A percentile compares a stretch with the other conserved stretches of the same genome.
phyloP scores from a whole-genome alignment of 2,113 vertebrate species.

The Gobiocypris rarus region DNA sequence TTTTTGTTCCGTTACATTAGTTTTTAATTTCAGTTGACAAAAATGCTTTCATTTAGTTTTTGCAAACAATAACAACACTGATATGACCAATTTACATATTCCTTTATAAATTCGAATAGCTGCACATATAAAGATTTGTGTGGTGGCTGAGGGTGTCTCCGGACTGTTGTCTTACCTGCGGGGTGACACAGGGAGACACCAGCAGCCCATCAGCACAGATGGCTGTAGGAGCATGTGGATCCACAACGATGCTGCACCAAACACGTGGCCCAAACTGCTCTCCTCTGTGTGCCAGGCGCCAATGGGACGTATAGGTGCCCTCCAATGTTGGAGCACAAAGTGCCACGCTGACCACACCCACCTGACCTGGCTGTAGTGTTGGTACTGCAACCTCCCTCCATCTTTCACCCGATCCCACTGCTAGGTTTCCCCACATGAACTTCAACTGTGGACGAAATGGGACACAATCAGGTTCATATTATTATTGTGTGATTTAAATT shows the following conservation, averaged over 20 bases:
- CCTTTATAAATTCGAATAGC: not conserved
- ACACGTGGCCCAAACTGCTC: constrained; percentile 97
- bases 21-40: not conserved
- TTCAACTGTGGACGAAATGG: constrained; percentile 79
- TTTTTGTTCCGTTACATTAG: not conserved
- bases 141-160: not conserved
- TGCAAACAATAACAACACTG: not conserved
- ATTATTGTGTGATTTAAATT: not conserved
- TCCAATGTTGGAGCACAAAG: constrained; percentile 88
- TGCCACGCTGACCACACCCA: constrained; percentile 92
- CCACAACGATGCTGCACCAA: constrained; percentile 96
- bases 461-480: constrained; percentile 23
- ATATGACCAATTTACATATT: not conserved
- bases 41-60: not conserved
- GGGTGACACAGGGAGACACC: constrained; percentile 73
- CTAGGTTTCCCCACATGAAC: constrained; percentile 98
- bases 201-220: constrained; percentile 69
- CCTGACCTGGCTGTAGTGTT: constrained; percentile 86
- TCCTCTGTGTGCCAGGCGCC: constrained; percentile 91
- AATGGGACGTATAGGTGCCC: constrained; percentile 96
- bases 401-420: constrained; percentile 83
- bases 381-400: constrained; percentile 91
- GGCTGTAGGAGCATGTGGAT: constrained; percentile 78
- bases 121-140: not conserved
- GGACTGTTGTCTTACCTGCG: constrained; percentile 75